Base-by-base conservation (phyloP, 2,113 vertebrate genomes). In the Brachionichthys hirsutus region DNA sequence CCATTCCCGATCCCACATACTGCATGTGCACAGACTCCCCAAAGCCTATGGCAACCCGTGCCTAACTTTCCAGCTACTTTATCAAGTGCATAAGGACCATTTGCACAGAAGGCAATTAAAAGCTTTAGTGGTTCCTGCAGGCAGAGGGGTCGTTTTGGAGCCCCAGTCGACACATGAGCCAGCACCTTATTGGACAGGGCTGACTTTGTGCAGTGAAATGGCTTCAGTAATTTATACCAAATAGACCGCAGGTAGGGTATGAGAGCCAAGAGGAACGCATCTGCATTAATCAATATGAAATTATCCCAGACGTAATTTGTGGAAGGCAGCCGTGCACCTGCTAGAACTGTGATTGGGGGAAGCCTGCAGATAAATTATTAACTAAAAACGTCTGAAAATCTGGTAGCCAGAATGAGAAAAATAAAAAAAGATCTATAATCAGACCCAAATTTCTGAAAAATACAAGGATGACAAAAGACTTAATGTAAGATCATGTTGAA, bases 91-190 rank as follows among this genome's bases (percentile, higher is more conserved):
- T 85, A 87, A 89, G 89, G 85, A 89, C 86, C 87, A 90, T 92
- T 94, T 94, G 95, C 95, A 98, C 96, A 98, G 96, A 98, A 95
- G 95, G 95, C 94, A 98, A 98, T 98, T 98, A 98, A 98, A 98
- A 95, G 95, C 94, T 94, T 97, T 98, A 95, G 93, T 97, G 95
- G 92, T 95, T 98, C 93, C 93, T 92, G 92, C 92, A 92, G 94
- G 93, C 95, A 94, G 92, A 94, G 90, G 93, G 94, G 94, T 93
- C 94, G 93, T 98, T 98, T 94, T 93, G 93, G 93, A 90, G 93
- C 90, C 92, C 92, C 93, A 89, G 92, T 93, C 94, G 91, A 92
- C 95, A 94, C 94, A 94, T 94, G 93, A 94, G 93, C 94, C 94
- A 93, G 93, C 93, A 92, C 94, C 93, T 94, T 93, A 93, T 94